Evolutionary conservation across 2,888 invertebrate species (phyloP).

Genomic region (Nomada fabriciana): DNA sequence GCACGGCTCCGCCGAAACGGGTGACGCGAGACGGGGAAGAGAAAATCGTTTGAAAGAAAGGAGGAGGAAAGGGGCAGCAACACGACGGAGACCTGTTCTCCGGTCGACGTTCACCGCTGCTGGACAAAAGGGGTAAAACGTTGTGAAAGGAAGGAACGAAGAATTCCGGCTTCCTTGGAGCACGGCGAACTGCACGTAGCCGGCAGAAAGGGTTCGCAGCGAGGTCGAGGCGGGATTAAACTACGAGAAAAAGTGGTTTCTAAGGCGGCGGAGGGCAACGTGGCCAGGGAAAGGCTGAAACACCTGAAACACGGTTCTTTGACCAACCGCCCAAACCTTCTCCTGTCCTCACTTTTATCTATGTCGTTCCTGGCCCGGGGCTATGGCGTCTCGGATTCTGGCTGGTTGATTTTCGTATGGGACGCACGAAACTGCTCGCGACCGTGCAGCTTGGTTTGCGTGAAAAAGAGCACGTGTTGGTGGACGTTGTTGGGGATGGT

Average conservation of each 20-base stretch:
- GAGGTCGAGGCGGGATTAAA: slow-evolving; percentile 53
- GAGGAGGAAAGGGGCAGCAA: slow-evolving; percentile 20
- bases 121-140: slow-evolving; percentile 57
- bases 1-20: slow-evolving; percentile 15
- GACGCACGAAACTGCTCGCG: slow-evolving; percentile 25
- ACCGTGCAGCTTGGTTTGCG: neutral
- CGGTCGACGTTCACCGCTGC: slow-evolving; percentile 14
- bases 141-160: slow-evolving; percentile 55
- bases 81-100: slow-evolving; percentile 28
- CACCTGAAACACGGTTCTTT: slow-evolving; percentile 53
- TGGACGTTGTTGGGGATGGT: neutral
- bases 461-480: slow-evolving; percentile 29
- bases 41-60: slow-evolving; percentile 40
- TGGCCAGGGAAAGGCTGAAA: slow-evolving; percentile 66
- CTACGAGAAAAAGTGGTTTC: slow-evolving; percentile 72
- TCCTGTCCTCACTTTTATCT: slow-evolving; percentile 46
- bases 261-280: slow-evolving; percentile 55
- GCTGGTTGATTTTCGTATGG: slow-evolving; percentile 43
- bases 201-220: slow-evolving; percentile 21
- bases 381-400: slow-evolving; percentile 21
- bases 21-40: too few species aligned
- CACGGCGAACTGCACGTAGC: slow-evolving; percentile 38
- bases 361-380: slow-evolving; percentile 55
- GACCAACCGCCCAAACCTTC: slow-evolving; percentile 34
- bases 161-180: slow-evolving; percentile 51